These are phyloP conservation scores for Gallirallus australis DNA, from an alignment of 2,797 vertebrate genomes.

Conservation along the genomic window DNA sequence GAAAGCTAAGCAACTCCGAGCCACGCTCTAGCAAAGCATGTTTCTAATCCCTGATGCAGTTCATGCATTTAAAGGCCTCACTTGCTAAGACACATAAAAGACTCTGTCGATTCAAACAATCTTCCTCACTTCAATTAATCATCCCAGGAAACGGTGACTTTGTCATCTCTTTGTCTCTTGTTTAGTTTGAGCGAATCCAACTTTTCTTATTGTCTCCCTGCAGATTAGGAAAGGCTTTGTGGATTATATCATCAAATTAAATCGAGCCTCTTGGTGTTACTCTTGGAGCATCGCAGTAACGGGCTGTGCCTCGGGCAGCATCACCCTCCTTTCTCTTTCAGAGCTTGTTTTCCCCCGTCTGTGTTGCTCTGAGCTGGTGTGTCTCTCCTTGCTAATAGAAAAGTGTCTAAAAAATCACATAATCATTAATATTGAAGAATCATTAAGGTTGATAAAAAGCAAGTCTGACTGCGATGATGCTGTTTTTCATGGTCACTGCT, in stretches of 20 bases:
- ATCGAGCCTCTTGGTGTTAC: slow-evolving; percentile 9
- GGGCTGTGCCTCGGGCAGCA: slow-evolving; percentile 46
- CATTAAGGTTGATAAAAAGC: slow-evolving; percentile 5
- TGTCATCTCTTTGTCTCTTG: neutral
- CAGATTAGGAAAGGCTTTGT: slow-evolving; percentile 65
- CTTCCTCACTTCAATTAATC: slow-evolving; percentile 38
- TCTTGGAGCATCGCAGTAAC: slow-evolving; percentile 28
- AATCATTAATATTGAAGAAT: slow-evolving; percentile 42
- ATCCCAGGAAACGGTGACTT: neutral
- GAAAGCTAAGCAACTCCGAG: neutral
- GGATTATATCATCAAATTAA: slow-evolving; percentile 72
- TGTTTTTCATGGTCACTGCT: neutral
- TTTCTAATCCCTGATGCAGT: neutral
- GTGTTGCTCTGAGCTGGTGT: neutral
- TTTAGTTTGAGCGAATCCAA: slow-evolving; percentile 18
- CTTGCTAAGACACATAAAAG: slow-evolving; percentile 23
- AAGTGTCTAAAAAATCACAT: slow-evolving; percentile 16
- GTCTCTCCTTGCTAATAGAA: slow-evolving; percentile 46
- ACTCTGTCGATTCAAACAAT: neutral
- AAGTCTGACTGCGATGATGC: neutral
- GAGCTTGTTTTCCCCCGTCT: neutral
- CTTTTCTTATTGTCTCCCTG: slow-evolving; percentile 37
- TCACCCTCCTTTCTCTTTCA: neutral
- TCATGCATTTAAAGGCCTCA: neutral
- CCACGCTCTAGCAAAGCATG: neutral